Conservation (phyloP, 2,797 vertebrate species). For the Enteromius mattozi region DNA sequence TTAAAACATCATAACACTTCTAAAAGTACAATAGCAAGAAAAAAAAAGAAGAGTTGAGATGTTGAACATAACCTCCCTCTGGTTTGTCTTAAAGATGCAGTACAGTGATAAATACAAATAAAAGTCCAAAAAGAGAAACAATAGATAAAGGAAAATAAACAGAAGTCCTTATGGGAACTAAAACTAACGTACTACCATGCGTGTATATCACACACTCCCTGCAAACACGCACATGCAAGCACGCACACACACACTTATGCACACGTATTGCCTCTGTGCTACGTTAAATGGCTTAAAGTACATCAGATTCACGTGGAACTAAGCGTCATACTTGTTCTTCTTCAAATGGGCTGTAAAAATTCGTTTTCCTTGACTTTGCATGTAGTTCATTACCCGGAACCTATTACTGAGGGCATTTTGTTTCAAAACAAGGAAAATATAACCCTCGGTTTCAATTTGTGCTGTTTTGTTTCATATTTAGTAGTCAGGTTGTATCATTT, state of each 20-base stretch:
- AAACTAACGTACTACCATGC: slow-evolving; percentile 67
- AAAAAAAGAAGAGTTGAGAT: slow-evolving; percentile 16
- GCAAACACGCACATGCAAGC: slow-evolving; percentile 58
- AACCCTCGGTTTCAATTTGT: slow-evolving; percentile 5
- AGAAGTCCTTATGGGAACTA: slow-evolving; percentile 60
- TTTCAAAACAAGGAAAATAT: slow-evolving; percentile 6
- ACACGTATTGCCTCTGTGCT: slow-evolving; percentile 87
- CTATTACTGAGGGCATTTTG: neutral
- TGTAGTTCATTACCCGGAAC: slow-evolving; percentile 1
- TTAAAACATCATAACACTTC: slow-evolving; percentile 42
- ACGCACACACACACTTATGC: slow-evolving; percentile 69
- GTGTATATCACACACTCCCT: slow-evolving; percentile 62
- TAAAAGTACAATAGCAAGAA: slow-evolving; percentile 27
- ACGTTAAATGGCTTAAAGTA: slow-evolving; percentile 83
- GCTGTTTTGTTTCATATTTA: neutral
- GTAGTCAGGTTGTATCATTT: neutral
- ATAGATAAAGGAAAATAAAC: slow-evolving; percentile 66
- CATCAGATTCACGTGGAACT: slow-evolving; percentile 78
- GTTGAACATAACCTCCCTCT: slow-evolving; percentile 13
- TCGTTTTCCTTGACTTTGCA: neutral
- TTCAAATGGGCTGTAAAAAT: slow-evolving; percentile 69
- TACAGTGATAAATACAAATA: slow-evolving; percentile 77
- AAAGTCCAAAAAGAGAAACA: slow-evolving; percentile 84
- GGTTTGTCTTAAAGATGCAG: slow-evolving; percentile 64
- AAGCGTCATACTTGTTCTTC: slow-evolving; percentile 80